Base-by-base conservation (phyloP, 2,797 vertebrate genomes). In the Ptychadena robeensis region DNA sequence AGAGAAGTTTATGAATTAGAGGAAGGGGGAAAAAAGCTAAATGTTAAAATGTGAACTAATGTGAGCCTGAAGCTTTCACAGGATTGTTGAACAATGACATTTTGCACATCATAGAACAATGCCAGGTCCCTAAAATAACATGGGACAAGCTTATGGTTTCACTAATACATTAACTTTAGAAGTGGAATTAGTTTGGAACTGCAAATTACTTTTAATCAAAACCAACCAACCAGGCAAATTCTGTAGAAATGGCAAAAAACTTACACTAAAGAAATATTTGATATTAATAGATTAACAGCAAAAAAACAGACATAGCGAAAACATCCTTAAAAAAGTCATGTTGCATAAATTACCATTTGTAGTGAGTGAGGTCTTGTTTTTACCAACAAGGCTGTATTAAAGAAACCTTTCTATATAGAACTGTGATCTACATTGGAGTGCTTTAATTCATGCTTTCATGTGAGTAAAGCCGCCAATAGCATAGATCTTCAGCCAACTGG, bases 141-240 rank as follows among this genome's bases (percentile, higher is more conserved):
- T 64, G 84, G 87, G n/a, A n/a, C 86, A 88, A 89, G 88, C 89
- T 81, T 83, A 87, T 90, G 88, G 86, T 90, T 86, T 88, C 87
- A 88, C 88, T 86, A 90, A 89, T 87, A 87, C 87, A 88, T 88
- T 89, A 89, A 90, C 90, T 90, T 88, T 90, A 53, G 18, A 90
- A 87, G 87, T 88, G 89, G 85, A 88, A 87, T 86, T 86, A 87
- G 35, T 87, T 85, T 87, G 44, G 80, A 88, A 89, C 83, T 83
- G 86, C 88, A 89, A 88, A 89, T 88, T 87, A 79, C 89, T 90
- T 83, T 87, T 88, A 88, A 89, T 88, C 85, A 89, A 87, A 85
- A 76, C 37, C 14, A 4, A 63, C 38, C 37, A 81, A 73, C 38
- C 69, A 82, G 57, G 14, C 81, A 38, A 82, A 63, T 61, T 68